Conservation (phyloP, 2,888 invertebrate genomes). For the Epistrophe eligans region DNA sequence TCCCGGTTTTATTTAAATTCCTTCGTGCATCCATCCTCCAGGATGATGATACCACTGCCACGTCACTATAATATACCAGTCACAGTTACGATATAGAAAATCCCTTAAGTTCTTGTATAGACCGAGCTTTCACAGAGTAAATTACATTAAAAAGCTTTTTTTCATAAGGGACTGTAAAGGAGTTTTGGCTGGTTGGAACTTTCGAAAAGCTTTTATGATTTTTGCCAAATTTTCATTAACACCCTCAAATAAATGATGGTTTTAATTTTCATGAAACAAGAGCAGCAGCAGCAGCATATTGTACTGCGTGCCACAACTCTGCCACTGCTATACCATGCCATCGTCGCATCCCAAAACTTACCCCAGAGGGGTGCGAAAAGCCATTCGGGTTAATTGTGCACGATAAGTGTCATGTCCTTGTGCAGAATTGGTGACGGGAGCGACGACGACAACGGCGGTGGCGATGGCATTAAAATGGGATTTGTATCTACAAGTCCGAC, state of each 20-base stretch:
- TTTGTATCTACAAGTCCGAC: constrained; percentile 76
- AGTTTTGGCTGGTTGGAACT: constrained; percentile 15
- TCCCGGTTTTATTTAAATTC: constrained; percentile 70
- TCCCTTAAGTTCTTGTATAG: constrained; percentile 24
- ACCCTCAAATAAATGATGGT: constrained; percentile 34
- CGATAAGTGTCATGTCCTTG: constrained; percentile 76
- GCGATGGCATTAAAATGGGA: constrained; percentile 71
- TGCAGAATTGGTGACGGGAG: constrained; percentile 44
- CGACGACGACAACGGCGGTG: constrained; percentile 11
- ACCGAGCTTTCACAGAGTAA: constrained; percentile 29
- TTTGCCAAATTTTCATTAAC: constrained; percentile 54
- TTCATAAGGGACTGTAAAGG: neutral
- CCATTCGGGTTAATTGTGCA: constrained; percentile 75
- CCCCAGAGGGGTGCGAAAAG: constrained; percentile 65
- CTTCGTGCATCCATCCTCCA: constrained; percentile 56
- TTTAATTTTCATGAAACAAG: constrained; percentile 13
- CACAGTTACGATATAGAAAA: constrained; percentile 1
- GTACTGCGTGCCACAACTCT: constrained; percentile 13
- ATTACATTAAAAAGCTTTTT: constrained; percentile 49
- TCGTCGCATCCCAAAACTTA: constrained; percentile 24
- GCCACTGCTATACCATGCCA: neutral
- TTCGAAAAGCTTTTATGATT: constrained; percentile 37
- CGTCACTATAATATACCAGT: neutral
- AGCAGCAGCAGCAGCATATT: neutral
- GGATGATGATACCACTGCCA: neutral